Base-by-base conservation (phyloP, 92 coral and sea anemone genomes). In the Siderastrea radians region DNA sequence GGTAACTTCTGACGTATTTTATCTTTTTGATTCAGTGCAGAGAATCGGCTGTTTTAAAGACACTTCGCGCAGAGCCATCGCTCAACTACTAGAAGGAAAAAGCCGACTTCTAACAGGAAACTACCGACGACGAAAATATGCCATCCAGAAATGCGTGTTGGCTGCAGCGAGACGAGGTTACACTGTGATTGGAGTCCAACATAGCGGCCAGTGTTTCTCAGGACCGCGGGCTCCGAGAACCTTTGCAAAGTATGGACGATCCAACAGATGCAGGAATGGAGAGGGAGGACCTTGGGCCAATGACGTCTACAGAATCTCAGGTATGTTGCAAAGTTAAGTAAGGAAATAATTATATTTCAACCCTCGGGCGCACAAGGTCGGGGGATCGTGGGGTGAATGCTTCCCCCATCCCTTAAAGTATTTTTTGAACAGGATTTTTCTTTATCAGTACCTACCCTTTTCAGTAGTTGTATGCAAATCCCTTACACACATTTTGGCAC, bases 281-380 rank as follows among this genome's bases (percentile, higher is more conserved):
- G 53, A 77, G 4, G 94, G 94, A 49, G 94, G 94, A 15, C 75
- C 94, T 1, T 91, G 89, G 85, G 92, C 92, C 5, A 91, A 91
- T 80, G 90, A 91, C 78, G 94, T 91, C 13, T 91, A 91, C 64
- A 50, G 80, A n/a, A 26, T 84, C 6, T 26, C 64, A 15, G 87
- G 87, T 84, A 46, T 49, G 50, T 46, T 54, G 19, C 49, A 9
- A 54, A 75, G 52, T 47, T 72, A 43, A 12, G 47, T 12, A 5
- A 46, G 26, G 55, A 7, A 2, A 43, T 60, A 49, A 15, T 54
- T 7, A 26, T 26, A 26, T 26, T 26, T 26, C 38, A 26, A 26
- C 38, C 38, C 38, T 26, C 38, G 38, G 38, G 38, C 38, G 38
- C 38, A 26, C 38, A 26, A 26, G 38, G 38, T 26, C 38, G 38